Base-by-base conservation (phyloP, 2,888 invertebrate genomes). In the Himalopsyche kuldschensis region DNA sequence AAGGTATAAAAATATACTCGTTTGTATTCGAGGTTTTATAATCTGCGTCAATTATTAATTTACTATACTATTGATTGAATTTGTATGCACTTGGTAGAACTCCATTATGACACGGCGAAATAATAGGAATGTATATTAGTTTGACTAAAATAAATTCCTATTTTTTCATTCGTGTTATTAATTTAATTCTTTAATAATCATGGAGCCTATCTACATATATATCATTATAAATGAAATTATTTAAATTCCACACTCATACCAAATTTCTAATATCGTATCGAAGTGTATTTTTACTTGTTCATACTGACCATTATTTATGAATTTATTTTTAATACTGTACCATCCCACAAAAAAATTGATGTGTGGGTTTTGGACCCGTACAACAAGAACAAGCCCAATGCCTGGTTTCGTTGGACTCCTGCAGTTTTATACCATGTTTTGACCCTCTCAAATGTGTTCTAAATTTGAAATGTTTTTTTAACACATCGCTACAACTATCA, bases 391-490 rank as follows among this genome's bases (percentile, higher is more conserved):
- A 76, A 10, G n/a, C 24, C 76, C n/a, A 41, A 41, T 20, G 10
- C 32, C 32, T 10, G 17, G 35, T 41, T 35, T 20, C 10, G 30
- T 32, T 32, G 76, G 76, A 76, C 76, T 76, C 76, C 76, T 41
- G 76, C 35, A 17, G 76, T 41, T 76, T 76, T 35, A 76, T 76
- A 76, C 41, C 76, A 24, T 76, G 76, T 76, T 76, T 76, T 76
- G 76, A 76, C 31, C 76, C 76, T 76, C 76, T 76, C 41, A 35
- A 41, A 41, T 41, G 76, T 76, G 76, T 76, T 35, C 76, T 41
- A 76, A 35, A 76, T 76, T 76, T 76, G 24, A 76, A 69, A 69
- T 69, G 69, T 69, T 69, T 69, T 69, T 69, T 69, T 69, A 69
- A 69, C 69, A 69, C 69, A 69, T 69, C 69, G 69, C 27, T 69